Base-by-base conservation (phyloP, 2,113 vertebrate species). In the Lota lota region DNA sequence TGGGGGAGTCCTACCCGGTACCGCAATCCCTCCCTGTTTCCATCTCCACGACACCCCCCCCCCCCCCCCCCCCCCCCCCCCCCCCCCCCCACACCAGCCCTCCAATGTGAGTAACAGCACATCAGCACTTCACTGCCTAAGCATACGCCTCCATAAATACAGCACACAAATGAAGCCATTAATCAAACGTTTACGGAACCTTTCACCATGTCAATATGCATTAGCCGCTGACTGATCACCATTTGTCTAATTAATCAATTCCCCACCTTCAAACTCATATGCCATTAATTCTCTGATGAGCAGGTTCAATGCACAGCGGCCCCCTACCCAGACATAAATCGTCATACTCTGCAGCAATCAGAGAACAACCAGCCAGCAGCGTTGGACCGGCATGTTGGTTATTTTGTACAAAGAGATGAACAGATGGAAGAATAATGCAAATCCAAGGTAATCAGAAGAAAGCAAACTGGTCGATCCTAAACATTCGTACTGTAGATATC, bases 191-290 rank as follows among this genome's bases (percentile, higher is more conserved):
- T 88, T 86, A 87, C 75, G 20, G 80, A 89, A 82, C 83, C 88
- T 91, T 88, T 88, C 81, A 75, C 77, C 69, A 53, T 87, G 88
- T 91, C 89, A 85, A 88, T 91, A 86, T 84, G 87, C 90, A 91
- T 90, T 91, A 90, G 87, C 81, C 56, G 63, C 83, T 90, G 88
- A 90, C 87, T 90, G 87, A 90, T 88, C 85, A 70, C 85, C 84
- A 87, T 88, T 91, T 86, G 86, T 89, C 85, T 83, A 89, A 92
- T 91, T 81, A 89, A 91, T 93, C 87, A 89, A 84, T 88, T 72
- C 73, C 73, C 81, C 81, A 81, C 86, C 80, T 87, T 85, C 74
- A 79, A 68, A 84, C 78, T 85, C 79, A 74, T 67, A 80, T 80
- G 78, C 76, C 76, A 87, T 87, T 87, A 84, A 86, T 85, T 86